A percentile compares a stretch with the other conserved stretches of the same genome.
These are phyloP conservation scores for Archaeoteleia sp. DNA, from an alignment of 2,888 invertebrate genomes.

Conservation along the genomic window DNA sequence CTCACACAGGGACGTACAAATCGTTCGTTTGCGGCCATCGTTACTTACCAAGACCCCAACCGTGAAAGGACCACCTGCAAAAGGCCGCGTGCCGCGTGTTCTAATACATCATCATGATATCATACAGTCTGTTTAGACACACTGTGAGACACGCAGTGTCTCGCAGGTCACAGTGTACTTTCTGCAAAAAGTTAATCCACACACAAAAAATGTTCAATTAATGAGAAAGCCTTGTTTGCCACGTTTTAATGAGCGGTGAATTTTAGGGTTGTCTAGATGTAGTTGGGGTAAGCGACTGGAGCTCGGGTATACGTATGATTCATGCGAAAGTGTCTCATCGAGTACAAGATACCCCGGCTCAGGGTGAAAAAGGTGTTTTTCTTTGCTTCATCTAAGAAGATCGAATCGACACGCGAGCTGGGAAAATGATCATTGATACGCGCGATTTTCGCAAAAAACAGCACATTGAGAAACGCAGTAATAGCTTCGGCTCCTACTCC, in stretches of 20 bases:
- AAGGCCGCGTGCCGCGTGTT: constrained; percentile 73
- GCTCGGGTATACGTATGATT: constrained; percentile 33
- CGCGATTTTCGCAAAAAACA: constrained; percentile 48
- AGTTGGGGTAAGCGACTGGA: constrained; percentile 19
- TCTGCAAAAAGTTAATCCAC: constrained; percentile 75
- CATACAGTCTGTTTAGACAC: constrained; percentile 72
- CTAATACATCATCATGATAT: constrained; percentile 74
- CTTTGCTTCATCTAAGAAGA: constrained; percentile 12
- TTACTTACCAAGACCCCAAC: constrained; percentile 72
- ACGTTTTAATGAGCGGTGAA: constrained; percentile 49
- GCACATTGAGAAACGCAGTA: constrained; percentile 55
- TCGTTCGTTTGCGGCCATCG: constrained; percentile 71
- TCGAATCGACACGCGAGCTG: constrained; percentile 61
- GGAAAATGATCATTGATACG: constrained; percentile 72
- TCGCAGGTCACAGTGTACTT: constrained; percentile 69
- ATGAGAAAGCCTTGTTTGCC: constrained; percentile 55
- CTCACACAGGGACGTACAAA: constrained; percentile 60
- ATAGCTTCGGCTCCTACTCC: constrained; percentile 57
- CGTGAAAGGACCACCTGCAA: constrained; percentile 70
- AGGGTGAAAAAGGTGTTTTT: constrained; percentile 20
- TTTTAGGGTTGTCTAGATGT: constrained; percentile 33
- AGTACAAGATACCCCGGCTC: constrained; percentile 9
- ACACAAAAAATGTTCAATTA: constrained; percentile 69
- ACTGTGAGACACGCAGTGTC: constrained; percentile 64
- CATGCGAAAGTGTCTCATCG: constrained; percentile 20